Conservation (phyloP, 2,797 vertebrate species). For the Sebastes iracundus region DNA sequence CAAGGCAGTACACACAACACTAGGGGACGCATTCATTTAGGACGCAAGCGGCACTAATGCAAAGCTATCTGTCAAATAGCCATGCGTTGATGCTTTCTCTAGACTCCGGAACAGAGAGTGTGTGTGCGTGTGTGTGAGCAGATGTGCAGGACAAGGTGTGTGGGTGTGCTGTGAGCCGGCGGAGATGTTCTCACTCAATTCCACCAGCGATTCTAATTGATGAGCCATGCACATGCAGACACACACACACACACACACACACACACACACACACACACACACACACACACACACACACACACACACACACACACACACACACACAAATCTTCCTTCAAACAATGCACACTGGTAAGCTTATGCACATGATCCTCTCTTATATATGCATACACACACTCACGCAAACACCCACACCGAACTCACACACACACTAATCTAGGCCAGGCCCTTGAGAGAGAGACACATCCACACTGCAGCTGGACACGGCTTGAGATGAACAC, state of each 20-base stretch:
- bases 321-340: conserved; percentile 47
- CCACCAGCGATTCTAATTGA: conserved; percentile 71
- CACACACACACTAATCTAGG: conserved; percentile 47
- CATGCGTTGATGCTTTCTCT: conserved; percentile 42
- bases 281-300: conserved; percentile 19
- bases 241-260: conserved; percentile 16
- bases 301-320: conserved; percentile 4
- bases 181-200: conserved; percentile 66
- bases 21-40: conserved; percentile 65
- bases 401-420: conserved; percentile 20
- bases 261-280: conserved; percentile 15
- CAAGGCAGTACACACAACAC: conserved; percentile 69
- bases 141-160: conserved; percentile 66
- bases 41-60: conserved; percentile 58
- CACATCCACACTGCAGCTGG: conserved; percentile 64
- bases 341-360: conserved; percentile 40
- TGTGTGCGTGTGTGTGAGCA: conserved; percentile 32
- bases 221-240: conserved; percentile 44
- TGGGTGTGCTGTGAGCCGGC: conserved; percentile 59
- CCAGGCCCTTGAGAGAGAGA: conserved; percentile 52
- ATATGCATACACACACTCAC: conserved; percentile 39
- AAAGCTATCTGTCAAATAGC: conserved; percentile 64
- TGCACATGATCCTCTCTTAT: conserved; percentile 40
- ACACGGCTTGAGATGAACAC: conserved; percentile 78
- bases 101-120: conserved; percentile 5